Base-by-base conservation (phyloP, 2,888 invertebrate genomes). In the Lacanobia oleracea region DNA sequence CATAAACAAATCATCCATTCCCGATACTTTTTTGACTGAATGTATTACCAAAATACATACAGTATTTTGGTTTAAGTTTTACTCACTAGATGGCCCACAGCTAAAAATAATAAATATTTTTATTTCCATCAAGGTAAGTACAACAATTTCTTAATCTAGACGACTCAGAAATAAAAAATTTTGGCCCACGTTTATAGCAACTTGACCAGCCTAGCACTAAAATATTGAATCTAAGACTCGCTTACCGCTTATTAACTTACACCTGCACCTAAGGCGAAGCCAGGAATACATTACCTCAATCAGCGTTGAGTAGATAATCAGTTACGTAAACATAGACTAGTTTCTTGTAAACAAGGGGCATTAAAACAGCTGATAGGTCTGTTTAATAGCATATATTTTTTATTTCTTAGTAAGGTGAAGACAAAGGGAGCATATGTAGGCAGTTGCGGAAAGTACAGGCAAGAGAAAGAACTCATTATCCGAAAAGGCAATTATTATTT, bases 271-370 rank as follows among this genome's bases (percentile, higher is more conserved):
- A 63, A 73, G 59, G 73, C 82, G 21, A 60, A 66, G 27, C 50
- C 14, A 48, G 50, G 62, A 82, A 82, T 79, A 68, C 33, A 82
- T 82, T 82, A 82, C 50, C 59, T 63, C 79, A 82, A 79, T 79
- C 82, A 66, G 43, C 62, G 62, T 60, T 78, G 64, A 79, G 57
- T 68, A 82, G 67, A 77, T 78, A 78, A 82, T 73, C 73, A 73
- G 73, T 73, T 60, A 66, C 61, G 57, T 72, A 64, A 77, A 72
- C 70, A 61, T 69, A 51, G 60, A n/a, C 53, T 61, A 45, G 63
- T 33, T 63, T 7, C 48, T 69, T 75, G 54, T 67, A 75, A 75
- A 79, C 62, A 78, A 51, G 51, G 21, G 50, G 23, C 27, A 51
- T 64, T 75, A 40, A 40, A 75, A 78, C 79, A 72, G 79, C 27